Evolutionary conservation across 2,888 invertebrate genomes (phyloP), one percentile per base, ranked within the genome.

Genomic region (Lycocerus yunnanus): DNA sequence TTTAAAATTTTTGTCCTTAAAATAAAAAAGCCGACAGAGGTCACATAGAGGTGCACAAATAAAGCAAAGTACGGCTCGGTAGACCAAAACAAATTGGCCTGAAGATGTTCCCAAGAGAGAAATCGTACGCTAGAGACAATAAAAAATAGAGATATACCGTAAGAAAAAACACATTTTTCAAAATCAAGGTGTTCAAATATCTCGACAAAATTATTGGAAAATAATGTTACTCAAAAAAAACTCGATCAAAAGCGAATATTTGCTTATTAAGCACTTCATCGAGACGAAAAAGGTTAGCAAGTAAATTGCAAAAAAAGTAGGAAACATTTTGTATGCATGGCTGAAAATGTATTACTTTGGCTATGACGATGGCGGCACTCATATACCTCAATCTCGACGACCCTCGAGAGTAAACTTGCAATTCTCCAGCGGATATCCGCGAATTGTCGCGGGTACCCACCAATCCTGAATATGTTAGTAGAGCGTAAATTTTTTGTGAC

Each of bases 391-490:
- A 68, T 72, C 72, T 68, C 59, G 58, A 66, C 68, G 61, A 68
- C 61, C 72, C 68, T 63, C 58, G 21, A 15, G 72, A 68, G 71
- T 68, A 60, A 61, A 63, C 72, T 58, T 58, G 68, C 63, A 68
- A 68, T 68, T 68, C 72, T 71, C 59, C 58, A 27, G 68, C 72
- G 72, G 72, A 72, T 72, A 72, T 72, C 68, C 72, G 72, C 61
- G 72, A 72, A 72, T 72, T 63, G 72, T 68, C 67, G 68, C 61
- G 58, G 71, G 66, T 66, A 68, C 61, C 61, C 43, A 27, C 65
- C 72, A 63, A 68, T 43, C 20, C 68, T 16, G 72, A 65, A 27
- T 18, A 27, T 15, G 27, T 65, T 61, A 61, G 20, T 18, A 63
- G 15, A 20, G 20, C 61, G 61, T 63, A 63, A 63, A 63, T 63